Conservation (phyloP, 2,113 vertebrate species). For the Ia io region DNA sequence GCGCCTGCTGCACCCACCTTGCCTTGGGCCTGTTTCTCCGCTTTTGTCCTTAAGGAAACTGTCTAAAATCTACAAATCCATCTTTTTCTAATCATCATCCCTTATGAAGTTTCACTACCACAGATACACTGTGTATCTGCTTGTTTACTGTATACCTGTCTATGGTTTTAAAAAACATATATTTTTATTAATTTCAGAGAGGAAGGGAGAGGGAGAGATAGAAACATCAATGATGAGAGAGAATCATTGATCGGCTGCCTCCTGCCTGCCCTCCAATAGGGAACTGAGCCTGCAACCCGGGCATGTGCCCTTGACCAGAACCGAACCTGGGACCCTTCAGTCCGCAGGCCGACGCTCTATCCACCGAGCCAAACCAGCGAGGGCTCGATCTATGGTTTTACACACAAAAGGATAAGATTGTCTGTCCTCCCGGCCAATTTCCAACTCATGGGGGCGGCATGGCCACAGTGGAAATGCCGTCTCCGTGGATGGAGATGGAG, state of each 20-base stretch:
- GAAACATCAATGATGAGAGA: too few species aligned
- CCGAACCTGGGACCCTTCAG: too few species aligned
- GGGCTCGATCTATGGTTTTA: neutral
- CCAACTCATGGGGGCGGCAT: neutral
- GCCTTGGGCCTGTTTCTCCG: neutral
- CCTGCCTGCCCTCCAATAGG: too few species aligned
- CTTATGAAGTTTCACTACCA: neutral
- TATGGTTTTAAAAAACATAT: neutral
- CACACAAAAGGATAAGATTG: neutral
- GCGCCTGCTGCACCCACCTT: fast-evolving
- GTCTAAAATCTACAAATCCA: neutral
- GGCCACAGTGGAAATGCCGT: neutral
- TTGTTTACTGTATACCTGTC: neutral
- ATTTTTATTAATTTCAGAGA: too few species aligned
- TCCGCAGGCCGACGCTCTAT: too few species aligned
- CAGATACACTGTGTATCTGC: too few species aligned
- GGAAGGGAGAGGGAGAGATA: too few species aligned
- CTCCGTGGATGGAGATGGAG: neutral
- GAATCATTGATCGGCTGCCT: too few species aligned
- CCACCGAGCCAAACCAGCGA: too few species aligned
- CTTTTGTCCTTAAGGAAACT: too few species aligned
- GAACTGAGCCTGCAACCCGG: too few species aligned
- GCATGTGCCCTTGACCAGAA: too few species aligned
- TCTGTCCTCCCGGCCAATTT: neutral
- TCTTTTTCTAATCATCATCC: neutral